Base-by-base conservation (phyloP, 2,113 vertebrate species). In the Vicugna pacos region DNA sequence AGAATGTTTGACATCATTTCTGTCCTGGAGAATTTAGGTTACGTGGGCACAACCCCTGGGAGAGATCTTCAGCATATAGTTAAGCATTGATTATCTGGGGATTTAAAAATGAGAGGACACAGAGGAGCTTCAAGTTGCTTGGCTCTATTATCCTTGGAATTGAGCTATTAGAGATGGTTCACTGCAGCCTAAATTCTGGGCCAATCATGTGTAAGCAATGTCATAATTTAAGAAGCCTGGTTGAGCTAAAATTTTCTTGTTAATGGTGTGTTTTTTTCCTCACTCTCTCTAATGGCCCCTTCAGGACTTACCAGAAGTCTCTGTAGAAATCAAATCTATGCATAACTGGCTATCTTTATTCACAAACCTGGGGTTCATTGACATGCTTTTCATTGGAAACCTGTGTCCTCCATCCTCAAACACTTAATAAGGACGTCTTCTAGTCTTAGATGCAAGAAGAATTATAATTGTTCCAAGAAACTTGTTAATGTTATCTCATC, bases 91-190 rank as follows among this genome's bases (percentile, higher is more conserved):
- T 96, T 94, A 93, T 92, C 92, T 90, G 69, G 86, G 81, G 56
- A 92, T 93, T 96, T 90, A 96, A 95, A 97, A 94, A 79, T 52
- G 93, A 93, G 56, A 91, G 89, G 73, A 91, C 73, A 46, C 7
- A 93, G 72, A 58, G n/a, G 14, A 83, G 94, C 89, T 48, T 94
- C 58, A 94, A 94, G 75, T 92, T 95, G 67, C 70, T 92, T 80
- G 87, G 92, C 90, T 97, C 95, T 97, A 67, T 97, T 96, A 96
- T 70, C 92, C 92, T 96, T 97, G 96, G 95, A 97, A 96, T 92
- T 96, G 86, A 97, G 96, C 95, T 95, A 97, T 96, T 98, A 96
- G 96, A 87, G 93, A 97, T 97, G 96, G 92, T 97, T 96, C 95
- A 93, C 48, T 94, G 82, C 89, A 93, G 95, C 62, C 79, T 96